phyloP scores from a whole-genome alignment of 1,140 invertebrate species.

The Phocides pigmalion region DNA sequence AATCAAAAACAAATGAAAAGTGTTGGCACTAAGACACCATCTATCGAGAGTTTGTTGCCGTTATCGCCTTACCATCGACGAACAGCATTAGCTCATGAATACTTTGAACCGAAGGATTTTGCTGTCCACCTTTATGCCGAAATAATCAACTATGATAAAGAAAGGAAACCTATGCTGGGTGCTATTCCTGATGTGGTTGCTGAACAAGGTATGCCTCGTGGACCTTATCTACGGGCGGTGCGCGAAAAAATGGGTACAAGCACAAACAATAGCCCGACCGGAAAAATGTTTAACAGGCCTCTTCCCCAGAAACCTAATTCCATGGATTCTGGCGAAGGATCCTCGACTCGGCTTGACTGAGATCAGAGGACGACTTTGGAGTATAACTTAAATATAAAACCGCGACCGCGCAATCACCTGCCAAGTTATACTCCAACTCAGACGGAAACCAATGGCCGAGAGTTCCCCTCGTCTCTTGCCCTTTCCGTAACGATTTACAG shows the following conservation, averaged over 20 bases:
- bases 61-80: slow-evolving; percentile 80
- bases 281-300: slow-evolving; percentile 87
- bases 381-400: neutral
- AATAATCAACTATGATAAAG: slow-evolving; percentile 81
- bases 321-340: slow-evolving; percentile 71
- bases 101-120: slow-evolving; percentile 88
- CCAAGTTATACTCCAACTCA: neutral
- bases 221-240: slow-evolving; percentile 73
- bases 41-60: slow-evolving; percentile 85
- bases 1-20: slow-evolving; percentile 82
- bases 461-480: slow-evolving; percentile 43
- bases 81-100: slow-evolving; percentile 86
- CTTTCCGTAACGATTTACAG: slow-evolving; percentile 45
- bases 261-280: slow-evolving; percentile 63
- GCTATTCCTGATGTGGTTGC: slow-evolving; percentile 68
- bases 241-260: slow-evolving; percentile 60
- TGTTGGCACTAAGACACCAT: slow-evolving; percentile 86
- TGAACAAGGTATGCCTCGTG: slow-evolving; percentile 67
- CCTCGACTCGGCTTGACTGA: slow-evolving; percentile 61
- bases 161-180: slow-evolving; percentile 65
- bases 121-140: slow-evolving; percentile 90
- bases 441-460: slow-evolving; percentile 28
- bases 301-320: slow-evolving; percentile 87
- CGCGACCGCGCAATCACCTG: neutral
- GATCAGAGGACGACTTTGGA: slow-evolving; percentile 33